A percentile compares a stretch with the other conserved stretches of the same genome.
phyloP scores from a whole-genome alignment of 2,888 invertebrate genomes.

The Cataglyphis rosenhaueri region DNA sequence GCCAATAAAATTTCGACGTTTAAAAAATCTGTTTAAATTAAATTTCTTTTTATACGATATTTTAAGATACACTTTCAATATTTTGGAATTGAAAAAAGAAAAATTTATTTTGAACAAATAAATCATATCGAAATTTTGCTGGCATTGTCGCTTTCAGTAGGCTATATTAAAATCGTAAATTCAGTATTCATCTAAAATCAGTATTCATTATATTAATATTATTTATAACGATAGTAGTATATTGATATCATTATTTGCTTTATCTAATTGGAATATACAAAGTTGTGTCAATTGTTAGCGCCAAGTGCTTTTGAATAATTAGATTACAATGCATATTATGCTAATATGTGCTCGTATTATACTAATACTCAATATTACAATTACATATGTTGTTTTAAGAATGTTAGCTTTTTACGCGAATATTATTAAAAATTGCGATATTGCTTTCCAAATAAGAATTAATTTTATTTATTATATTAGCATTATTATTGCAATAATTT shows the following conservation, averaged over 20 bases:
- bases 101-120: neutral
- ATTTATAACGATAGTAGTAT: neutral
- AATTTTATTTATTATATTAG: slow-evolving; percentile 20
- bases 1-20: neutral
- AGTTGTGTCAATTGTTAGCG: slow-evolving; percentile 8
- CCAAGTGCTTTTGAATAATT: slow-evolving; percentile 41
- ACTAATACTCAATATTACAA: neutral
- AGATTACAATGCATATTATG: neutral
- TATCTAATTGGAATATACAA: slow-evolving; percentile 18
- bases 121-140: neutral
- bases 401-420: neutral
- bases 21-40: neutral
- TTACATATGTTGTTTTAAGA: slow-evolving; percentile 4
- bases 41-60: neutral
- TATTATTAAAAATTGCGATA: slow-evolving; percentile 1
- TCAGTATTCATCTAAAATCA: neutral
- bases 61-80: neutral
- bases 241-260: slow-evolving; percentile 22
- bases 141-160: neutral
- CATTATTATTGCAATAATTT: slow-evolving; percentile 18
- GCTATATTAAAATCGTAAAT: neutral
- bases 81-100: neutral
- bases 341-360: neutral
- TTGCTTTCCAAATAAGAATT: slow-evolving; percentile 6
- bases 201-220: slow-evolving; percentile 11